Conservation (phyloP, 2,797 vertebrate species). For the Rhincodon typus region DNA sequence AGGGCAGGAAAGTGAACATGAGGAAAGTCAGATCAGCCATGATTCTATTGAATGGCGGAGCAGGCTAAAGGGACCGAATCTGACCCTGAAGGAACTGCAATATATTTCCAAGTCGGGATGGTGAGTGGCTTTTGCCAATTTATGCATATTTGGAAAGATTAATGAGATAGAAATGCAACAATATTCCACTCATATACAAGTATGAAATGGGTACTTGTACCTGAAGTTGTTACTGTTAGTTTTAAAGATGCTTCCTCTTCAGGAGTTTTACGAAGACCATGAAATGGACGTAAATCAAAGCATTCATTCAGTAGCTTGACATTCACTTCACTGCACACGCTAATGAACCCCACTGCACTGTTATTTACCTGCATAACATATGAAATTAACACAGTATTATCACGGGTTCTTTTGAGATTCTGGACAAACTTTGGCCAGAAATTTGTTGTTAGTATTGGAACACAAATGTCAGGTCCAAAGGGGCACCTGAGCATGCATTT, state of each 20-base stretch:
- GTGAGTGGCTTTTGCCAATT: background rate
- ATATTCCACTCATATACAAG: background rate
- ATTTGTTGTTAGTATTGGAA: background rate
- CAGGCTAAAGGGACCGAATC: no score
- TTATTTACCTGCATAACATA: conserved; percentile 59
- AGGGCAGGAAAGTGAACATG: no score
- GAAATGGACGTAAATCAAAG: conserved; percentile 70
- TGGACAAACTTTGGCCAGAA: background rate
- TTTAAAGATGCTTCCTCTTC: background rate
- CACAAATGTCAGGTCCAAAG: background rate
- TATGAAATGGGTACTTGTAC: background rate
- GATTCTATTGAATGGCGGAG: no score
- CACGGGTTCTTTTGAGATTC: background rate
- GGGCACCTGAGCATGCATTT: background rate
- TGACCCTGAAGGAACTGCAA: no score
- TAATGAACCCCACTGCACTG: conserved; percentile 71
- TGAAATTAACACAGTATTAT: background rate
- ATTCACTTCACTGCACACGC: conserved; percentile 60
- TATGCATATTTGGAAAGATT: background rate
- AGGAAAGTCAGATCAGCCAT: no score
- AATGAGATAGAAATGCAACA: no score
- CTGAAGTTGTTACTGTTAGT: background rate
- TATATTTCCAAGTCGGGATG: background rate
- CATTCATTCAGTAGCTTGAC: conserved; percentile 57
- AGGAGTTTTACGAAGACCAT: conserved; percentile 47